Conservation (phyloP, 2,113 vertebrate genomes). For the Myotis davidii region DNA sequence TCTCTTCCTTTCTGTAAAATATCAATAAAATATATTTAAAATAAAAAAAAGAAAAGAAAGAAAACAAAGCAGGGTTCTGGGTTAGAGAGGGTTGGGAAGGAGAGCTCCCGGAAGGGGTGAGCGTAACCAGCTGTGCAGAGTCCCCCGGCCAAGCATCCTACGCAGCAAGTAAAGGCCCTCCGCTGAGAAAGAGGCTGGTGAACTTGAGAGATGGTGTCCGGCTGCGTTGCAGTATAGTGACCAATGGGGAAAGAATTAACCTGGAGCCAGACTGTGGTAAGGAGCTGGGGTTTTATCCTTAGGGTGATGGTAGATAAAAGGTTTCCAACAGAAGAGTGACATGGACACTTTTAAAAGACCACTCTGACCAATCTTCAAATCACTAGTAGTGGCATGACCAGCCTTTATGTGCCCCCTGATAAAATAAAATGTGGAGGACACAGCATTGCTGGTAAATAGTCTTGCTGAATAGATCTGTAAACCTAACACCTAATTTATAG, state of each 20-base stretch:
- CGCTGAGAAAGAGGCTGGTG: background rate
- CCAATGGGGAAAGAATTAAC: background rate
- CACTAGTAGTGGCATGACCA: background rate
- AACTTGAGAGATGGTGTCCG: background rate
- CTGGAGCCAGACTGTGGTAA: background rate
- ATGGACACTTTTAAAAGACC: background rate
- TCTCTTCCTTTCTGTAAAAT: no score
- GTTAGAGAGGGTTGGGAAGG: background rate
- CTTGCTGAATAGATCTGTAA: background rate
- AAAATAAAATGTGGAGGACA: background rate
- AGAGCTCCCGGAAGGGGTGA: background rate
- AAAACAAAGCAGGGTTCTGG: background rate
- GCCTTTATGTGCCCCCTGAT: background rate
- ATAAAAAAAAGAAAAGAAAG: background rate
- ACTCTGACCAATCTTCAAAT: background rate
- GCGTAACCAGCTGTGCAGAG: background rate
- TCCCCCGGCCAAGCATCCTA: background rate
- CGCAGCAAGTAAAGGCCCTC: background rate
- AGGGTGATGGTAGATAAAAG: background rate
- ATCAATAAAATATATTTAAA: no score
- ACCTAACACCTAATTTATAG: background rate
- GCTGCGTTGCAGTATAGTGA: background rate
- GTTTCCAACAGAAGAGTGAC: background rate
- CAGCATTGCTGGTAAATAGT: background rate
- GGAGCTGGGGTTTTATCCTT: background rate